These are phyloP conservation scores for Baryphthengus martii DNA, from an alignment of 2,113 vertebrate species.

Conservation along the genomic window DNA sequence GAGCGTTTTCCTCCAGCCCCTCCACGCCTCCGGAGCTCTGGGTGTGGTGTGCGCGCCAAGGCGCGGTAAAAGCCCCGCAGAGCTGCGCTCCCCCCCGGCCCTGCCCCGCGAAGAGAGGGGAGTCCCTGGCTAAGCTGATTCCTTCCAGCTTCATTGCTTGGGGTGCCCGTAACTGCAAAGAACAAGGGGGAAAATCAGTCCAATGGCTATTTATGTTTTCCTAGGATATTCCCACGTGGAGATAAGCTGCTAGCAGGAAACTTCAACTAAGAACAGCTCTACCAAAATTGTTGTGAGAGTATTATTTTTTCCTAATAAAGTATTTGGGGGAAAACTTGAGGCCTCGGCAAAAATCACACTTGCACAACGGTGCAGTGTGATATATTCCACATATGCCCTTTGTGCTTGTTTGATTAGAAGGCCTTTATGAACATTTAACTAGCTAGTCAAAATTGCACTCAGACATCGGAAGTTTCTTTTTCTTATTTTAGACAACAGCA, in stretches of 20 bases:
- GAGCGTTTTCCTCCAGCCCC: background rate
- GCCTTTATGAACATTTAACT: too few relatives aligned
- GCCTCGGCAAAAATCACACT: background rate
- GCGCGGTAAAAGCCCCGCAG: background rate
- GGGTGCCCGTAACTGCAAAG: rapidly evolving
- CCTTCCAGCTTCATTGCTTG: rapidly evolving
- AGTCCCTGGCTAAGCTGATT: rapidly evolving
- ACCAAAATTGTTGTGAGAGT: rapidly evolving
- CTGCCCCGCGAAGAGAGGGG: background rate
- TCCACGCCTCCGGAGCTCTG: rapidly evolving
- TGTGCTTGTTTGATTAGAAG: background rate
- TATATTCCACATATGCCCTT: rapidly evolving
- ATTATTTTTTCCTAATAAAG: background rate
- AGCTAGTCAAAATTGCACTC: background rate
- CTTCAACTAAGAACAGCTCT: background rate
- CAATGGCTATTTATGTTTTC: rapidly evolving
- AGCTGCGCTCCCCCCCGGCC: rapidly evolving
- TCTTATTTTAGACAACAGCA: background rate
- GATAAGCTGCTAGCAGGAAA: rapidly evolving
- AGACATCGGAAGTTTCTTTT: background rate
- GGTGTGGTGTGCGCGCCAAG: rapidly evolving
- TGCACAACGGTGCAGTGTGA: rapidly evolving
- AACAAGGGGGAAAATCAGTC: rapidly evolving
- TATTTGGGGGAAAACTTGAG: background rate
- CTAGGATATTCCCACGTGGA: background rate